Evolutionary conservation across 2,797 vertebrate genomes (phyloP), one percentile per base, ranked within the genome.

Genomic region (Nyctalus aviator): DNA sequence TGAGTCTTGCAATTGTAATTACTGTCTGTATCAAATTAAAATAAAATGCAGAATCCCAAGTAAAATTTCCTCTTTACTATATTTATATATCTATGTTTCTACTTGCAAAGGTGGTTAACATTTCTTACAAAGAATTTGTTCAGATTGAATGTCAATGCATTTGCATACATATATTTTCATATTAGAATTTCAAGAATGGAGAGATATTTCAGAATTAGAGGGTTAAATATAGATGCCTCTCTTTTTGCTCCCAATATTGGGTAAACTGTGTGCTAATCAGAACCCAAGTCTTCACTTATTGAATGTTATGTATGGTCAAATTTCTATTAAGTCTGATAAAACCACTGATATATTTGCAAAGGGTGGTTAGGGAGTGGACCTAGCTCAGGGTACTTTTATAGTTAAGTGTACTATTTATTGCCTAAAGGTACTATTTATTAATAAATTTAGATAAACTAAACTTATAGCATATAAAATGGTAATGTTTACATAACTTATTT

Each of bases 321-420:
- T 59, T 75, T 94, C 75, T 83, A 87, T 66, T 5, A 32, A 81
- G 73, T 50, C 46, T 88, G 79, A 68, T 66, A 95, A 94, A 89
- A 55, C 20, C 32, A 73, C 0, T 88, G 69, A 59, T 30, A 64
- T 7, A 44, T 9, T 87, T 82, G 44, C 25, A 48, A 95, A 90
- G 21, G 15, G 11, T 41, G 3, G 9, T 55, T 32, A 90, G 44
- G 23, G 35, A 50, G 14, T 53, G 21, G 23, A 85, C 11, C 30
- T 75, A 76, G 35, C 21, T 95, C 44, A 72, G 41, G 27, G 46
- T 59, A 71, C 48, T 86, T 94, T 73, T 32, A 77, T n/a, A 79
- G 30, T 88, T 90, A 48, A 92, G 35, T 21, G 9, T 30, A 55
- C 53, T 55, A 55, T 55, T 55, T 55, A 55, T 55, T 71, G 7